Conservation (phyloP, 2,113 vertebrate species). For the Scopus umbretta region DNA sequence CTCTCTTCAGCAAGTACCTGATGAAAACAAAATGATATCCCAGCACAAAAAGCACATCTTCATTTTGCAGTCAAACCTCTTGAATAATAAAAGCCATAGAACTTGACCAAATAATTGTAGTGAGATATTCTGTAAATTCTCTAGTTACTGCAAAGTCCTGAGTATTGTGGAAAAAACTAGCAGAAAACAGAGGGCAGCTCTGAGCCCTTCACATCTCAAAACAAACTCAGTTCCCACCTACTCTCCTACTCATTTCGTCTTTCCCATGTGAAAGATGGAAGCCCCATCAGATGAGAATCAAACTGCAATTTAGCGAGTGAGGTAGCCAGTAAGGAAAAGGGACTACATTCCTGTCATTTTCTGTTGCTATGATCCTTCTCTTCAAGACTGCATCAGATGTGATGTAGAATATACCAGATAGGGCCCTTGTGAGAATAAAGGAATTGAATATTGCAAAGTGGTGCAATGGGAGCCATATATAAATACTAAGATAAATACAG, state of each 20-base stretch:
- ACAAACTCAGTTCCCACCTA: neutral
- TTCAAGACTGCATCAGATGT: neutral
- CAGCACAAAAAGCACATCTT: neutral
- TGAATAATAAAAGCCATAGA: neutral
- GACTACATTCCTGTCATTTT: neutral
- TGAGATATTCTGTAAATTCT: neutral
- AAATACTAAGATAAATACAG: constrained; percentile 56
- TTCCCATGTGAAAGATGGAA: neutral
- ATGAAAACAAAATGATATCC: neutral
- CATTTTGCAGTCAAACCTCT: neutral
- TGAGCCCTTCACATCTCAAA: neutral
- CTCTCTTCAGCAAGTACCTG: neutral
- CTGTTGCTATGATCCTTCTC: neutral
- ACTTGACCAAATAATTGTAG: neutral
- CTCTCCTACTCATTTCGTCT: neutral
- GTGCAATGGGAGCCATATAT: constrained; percentile 45
- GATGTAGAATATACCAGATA: constrained; percentile 37
- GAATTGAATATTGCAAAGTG: constrained; percentile 46
- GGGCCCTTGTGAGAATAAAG: constrained; percentile 47
- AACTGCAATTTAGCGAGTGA: neutral
- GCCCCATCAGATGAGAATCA: neutral
- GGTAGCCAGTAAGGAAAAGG: neutral
- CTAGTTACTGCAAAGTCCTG: neutral
- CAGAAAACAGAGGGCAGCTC: neutral
- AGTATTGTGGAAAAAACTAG: neutral